Conservation (phyloP, 2,888 invertebrate species). For the Drosophila mercatorum region DNA sequence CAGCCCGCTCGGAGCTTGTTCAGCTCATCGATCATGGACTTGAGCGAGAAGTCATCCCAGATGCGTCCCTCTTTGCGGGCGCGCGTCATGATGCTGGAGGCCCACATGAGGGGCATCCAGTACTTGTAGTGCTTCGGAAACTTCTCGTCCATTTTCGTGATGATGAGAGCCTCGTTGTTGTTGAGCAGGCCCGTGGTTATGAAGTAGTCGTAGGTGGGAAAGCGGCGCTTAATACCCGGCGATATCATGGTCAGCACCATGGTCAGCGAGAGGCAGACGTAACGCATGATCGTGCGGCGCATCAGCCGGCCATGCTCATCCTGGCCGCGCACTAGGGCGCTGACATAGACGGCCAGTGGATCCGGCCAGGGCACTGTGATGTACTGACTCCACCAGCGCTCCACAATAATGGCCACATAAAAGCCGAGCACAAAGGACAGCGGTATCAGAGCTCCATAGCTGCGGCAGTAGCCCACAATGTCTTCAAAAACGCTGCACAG, state of each 20-base stretch:
- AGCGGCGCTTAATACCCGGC: constrained; percentile 93
- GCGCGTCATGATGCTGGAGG: constrained; percentile 93
- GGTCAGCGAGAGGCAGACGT: constrained; percentile 92
- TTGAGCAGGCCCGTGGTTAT: constrained; percentile 92
- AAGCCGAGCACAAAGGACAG: constrained; percentile 97
- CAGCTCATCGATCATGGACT: constrained; percentile 94
- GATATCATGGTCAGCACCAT: constrained; percentile 94
- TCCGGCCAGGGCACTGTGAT: constrained; percentile 93
- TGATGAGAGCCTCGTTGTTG: constrained; percentile 91
- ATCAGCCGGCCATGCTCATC: constrained; percentile 92
- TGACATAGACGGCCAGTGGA: constrained; percentile 92
- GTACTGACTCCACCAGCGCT: constrained; percentile 95
- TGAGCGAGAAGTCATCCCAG: constrained; percentile 95
- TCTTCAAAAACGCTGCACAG: constrained; percentile 90
- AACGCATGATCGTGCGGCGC: constrained; percentile 92
- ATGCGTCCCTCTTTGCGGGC: constrained; percentile 95
- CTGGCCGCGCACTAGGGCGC: constrained; percentile 92
- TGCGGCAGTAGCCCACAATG: constrained; percentile 92
- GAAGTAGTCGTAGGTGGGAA: constrained; percentile 92
- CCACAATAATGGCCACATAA: constrained; percentile 95
- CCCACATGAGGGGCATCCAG: constrained; percentile 96
- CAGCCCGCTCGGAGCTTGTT: constrained; percentile 92
- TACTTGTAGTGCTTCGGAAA: constrained; percentile 95
- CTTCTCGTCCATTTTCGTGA: constrained; percentile 90
- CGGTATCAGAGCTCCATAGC: constrained; percentile 93